phyloP scores from a whole-genome alignment of 1,140 invertebrate genomes.

The Drosophila rufa region DNA sequence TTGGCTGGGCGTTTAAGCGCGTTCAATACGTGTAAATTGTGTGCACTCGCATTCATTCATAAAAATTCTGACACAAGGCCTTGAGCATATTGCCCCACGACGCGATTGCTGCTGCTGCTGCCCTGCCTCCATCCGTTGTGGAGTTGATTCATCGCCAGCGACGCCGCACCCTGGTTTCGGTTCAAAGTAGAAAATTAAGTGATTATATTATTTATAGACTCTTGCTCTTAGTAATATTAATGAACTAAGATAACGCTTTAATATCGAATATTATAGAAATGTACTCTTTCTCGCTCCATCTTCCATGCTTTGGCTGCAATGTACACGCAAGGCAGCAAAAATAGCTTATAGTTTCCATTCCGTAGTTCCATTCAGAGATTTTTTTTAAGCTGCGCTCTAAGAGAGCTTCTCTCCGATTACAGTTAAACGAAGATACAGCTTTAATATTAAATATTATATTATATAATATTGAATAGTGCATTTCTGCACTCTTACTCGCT shows the following conservation, averaged over 20 bases:
- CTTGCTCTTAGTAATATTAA: not conserved
- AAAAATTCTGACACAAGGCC: conserved; percentile 66
- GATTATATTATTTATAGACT: conserved; percentile 3
- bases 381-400: too few relatives aligned
- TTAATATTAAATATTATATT: too few relatives aligned
- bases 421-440: too few relatives aligned
- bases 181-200: not conserved
- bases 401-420: too few relatives aligned
- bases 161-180: conserved; percentile 13
- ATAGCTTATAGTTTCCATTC: too few relatives aligned
- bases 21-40: conserved; percentile 56
- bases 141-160: conserved; percentile 54
- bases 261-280: not conserved
- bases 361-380: too few relatives aligned
- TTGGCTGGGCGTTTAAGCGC: conserved; percentile 41
- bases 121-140: conserved; percentile 37
- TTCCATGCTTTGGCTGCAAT: too few relatives aligned
- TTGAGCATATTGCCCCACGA: conserved; percentile 52
- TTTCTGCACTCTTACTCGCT: too few relatives aligned
- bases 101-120: conserved; percentile 25
- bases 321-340: too few relatives aligned
- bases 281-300: too few relatives aligned
- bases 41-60: conserved; percentile 61
- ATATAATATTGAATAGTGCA: too few relatives aligned
- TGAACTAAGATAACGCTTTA: not conserved